Conservation (phyloP, 2,888 invertebrate species). For the Spilosoma lubricipeda region DNA sequence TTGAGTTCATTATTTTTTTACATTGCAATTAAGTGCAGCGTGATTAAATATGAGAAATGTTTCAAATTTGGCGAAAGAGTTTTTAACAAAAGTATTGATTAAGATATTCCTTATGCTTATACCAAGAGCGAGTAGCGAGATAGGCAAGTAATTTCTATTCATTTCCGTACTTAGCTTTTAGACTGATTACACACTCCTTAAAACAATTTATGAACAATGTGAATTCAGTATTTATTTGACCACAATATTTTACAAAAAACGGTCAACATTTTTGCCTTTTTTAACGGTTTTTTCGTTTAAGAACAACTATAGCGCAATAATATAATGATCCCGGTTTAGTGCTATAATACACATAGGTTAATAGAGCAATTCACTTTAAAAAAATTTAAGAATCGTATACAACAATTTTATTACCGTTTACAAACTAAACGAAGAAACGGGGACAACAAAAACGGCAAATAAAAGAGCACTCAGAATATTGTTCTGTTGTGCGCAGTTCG, state of each 20-base stretch:
- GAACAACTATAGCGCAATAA: neutral
- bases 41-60: constrained; percentile 20
- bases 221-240: neutral
- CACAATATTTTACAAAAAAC: no score
- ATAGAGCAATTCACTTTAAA: constrained; percentile 5
- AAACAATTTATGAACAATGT: neutral
- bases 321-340: neutral
- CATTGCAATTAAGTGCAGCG: constrained; percentile 35
- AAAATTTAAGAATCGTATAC: constrained; percentile 24
- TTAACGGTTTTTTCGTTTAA: neutral
- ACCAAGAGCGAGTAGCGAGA: constrained; percentile 23
- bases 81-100: constrained; percentile 14
- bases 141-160: neutral
- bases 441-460: constrained; percentile 30
- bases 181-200: neutral
- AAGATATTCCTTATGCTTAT: constrained; percentile 14
- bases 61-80: constrained; percentile 9
- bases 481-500: constrained; percentile 20
- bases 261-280: neutral
- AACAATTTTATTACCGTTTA: constrained; percentile 20
- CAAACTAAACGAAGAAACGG: constrained; percentile 24
- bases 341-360: neutral
- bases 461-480: constrained; percentile 38
- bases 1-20: constrained; percentile 11
- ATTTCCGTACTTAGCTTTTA: neutral